Evolutionary conservation across 2,888 invertebrate genomes (phyloP).

Genomic region (Theretra japonica): DNA sequence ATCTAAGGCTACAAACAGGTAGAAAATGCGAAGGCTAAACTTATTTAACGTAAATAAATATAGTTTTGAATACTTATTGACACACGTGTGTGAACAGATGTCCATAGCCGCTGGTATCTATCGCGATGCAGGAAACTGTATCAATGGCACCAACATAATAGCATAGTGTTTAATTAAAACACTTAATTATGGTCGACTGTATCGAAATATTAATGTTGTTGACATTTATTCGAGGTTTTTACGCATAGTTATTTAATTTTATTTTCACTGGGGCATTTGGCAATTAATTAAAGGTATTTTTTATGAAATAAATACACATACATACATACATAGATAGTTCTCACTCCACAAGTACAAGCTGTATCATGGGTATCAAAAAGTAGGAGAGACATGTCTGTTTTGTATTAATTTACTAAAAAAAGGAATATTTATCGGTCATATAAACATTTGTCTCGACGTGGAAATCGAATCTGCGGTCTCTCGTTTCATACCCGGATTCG

Average conservation of each 20-base stretch:
- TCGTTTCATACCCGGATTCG: neutral
- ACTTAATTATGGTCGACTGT: neutral
- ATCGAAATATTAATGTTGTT: neutral
- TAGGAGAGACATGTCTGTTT: too few species aligned
- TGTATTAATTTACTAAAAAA: neutral
- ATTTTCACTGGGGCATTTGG: neutral
- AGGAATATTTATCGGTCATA: neutral
- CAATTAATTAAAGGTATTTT: too few species aligned
- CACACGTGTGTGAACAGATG: constrained; percentile 1
- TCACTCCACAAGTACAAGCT: too few species aligned
- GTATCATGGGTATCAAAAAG: too few species aligned
- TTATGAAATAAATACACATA: too few species aligned
- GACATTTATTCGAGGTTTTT: too few species aligned
- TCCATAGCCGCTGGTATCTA: neutral
- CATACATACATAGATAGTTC: too few species aligned
- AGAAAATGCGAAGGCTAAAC: neutral
- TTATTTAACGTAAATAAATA: neutral
- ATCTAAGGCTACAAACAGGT: neutral
- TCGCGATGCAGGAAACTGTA: constrained; percentile 6
- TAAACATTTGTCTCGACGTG: neutral
- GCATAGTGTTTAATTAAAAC: neutral
- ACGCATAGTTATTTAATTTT: too few species aligned
- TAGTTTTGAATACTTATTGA: neutral
- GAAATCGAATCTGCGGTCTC: neutral
- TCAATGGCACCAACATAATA: neutral